Percentiles rank a stretch among this genome's conserved stretches.
Evolutionary conservation across 2,888 invertebrate genomes (phyloP).

Genomic region (Drosophila merina): DNA sequence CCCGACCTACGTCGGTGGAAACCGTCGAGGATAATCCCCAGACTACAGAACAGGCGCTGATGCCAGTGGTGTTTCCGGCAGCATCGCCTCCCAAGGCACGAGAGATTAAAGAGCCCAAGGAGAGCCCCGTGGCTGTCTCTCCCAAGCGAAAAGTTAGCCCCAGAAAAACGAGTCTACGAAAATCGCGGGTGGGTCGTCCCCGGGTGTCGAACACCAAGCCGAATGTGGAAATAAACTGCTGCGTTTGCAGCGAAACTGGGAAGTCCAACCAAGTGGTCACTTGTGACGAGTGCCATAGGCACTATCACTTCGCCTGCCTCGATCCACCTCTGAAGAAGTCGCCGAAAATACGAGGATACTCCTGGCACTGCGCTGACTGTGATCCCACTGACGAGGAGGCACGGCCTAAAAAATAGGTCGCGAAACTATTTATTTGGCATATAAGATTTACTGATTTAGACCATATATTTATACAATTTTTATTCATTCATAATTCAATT

Average conservation of each 20-base stretch:
- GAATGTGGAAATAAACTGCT: constrained; percentile 72
- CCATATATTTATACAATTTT: neutral
- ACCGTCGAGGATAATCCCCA: constrained; percentile 80
- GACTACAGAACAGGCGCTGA: constrained; percentile 14
- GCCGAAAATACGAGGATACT: constrained; percentile 96
- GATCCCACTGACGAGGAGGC: constrained; percentile 89
- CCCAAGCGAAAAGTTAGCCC: constrained; percentile 79
- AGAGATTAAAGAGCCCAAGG: constrained; percentile 43
- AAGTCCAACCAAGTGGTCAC: constrained; percentile 85
- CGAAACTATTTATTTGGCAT: constrained; percentile 3
- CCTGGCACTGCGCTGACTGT: constrained; percentile 98
- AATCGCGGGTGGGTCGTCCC: constrained; percentile 57
- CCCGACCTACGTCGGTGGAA: constrained; percentile 83
- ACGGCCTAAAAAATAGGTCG: constrained; percentile 43
- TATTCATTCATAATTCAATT: neutral
- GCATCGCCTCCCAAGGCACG: constrained; percentile 14
- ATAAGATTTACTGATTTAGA: neutral
- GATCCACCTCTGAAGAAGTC: constrained; percentile 97
- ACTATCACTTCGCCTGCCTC: constrained; percentile 96
- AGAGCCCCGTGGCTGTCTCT: constrained; percentile 26
- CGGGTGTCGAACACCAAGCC: constrained; percentile 57
- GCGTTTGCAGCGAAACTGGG: constrained; percentile 78
- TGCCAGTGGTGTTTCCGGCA: constrained; percentile 31
- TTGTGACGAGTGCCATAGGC: constrained; percentile 95
- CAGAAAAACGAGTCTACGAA: constrained; percentile 73